A percentile compares a stretch with the other conserved stretches of the same genome.
Conservation (phyloP, 2,113 vertebrate species). For the Athene noctua region DNA sequence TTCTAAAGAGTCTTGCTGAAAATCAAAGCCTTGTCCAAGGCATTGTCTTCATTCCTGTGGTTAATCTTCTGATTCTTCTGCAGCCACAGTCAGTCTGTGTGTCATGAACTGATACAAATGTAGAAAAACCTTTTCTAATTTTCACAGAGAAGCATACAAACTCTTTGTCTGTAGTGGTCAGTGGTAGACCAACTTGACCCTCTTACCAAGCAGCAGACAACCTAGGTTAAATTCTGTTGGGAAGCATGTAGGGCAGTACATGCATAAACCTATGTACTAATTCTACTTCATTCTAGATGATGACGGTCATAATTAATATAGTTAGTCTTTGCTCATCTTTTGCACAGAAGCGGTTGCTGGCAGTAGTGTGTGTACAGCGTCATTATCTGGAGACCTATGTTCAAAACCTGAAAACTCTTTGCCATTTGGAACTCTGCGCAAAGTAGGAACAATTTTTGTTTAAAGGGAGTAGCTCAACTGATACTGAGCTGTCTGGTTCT, state of each 20-base stretch:
- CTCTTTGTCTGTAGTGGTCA: not conserved
- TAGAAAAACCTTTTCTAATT: not conserved
- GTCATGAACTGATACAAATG: not conserved
- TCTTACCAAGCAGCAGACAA: not conserved
- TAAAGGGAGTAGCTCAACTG: not conserved
- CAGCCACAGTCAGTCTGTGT: not conserved
- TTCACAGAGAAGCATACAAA: not conserved
- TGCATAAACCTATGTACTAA: not conserved
- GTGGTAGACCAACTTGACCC: not conserved
- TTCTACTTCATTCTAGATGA: not conserved
- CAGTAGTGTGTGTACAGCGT: not conserved
- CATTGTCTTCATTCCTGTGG: not conserved
- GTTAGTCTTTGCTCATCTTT: not conserved
- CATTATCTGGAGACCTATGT: not conserved
- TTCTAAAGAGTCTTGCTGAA: not conserved
- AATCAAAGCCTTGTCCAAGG: not conserved
- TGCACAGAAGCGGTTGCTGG: not conserved
- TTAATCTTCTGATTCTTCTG: not conserved
- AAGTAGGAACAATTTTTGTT: not conserved
- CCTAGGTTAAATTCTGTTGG: not conserved
- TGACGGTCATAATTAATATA: not conserved
- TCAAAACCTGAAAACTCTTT: not conserved
- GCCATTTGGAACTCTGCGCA: accelerated
- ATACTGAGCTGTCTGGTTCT: not conserved
- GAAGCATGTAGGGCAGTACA: not conserved